Evolutionary conservation across 2,113 vertebrate species (phyloP), one percentile per base, ranked within the genome.

Genomic region (Mormyrus iriodes): DNA sequence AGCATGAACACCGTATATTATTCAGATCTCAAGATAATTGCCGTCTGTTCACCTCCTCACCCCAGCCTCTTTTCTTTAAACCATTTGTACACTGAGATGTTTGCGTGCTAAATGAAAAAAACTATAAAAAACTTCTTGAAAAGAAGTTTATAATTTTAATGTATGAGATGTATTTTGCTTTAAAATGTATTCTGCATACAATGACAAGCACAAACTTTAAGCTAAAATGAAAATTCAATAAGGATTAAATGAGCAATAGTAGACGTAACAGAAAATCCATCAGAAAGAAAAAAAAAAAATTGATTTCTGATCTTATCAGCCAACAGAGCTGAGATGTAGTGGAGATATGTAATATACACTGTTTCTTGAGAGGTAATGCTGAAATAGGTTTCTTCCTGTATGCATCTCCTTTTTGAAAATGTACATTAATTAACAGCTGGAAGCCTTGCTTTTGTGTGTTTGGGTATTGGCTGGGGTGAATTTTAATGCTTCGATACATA

Each of bases 381-480:
- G 39, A 79, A 79, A 79, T 39, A 19, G 10, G 44, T 49, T 10
- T 85, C 9, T 85, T 85, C 3, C 48, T 49, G 44, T 49, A 85
- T 85, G 73, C 31, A 19, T 83, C 35, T 49, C 55, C n/a, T 76
- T 24, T 31, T 44, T 82, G 69, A 88, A 73, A 49, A 15, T 35
- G 9, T 13, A 73, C n/a, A 27, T 85, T 21, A 27, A 31, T 86
- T 10, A 31, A 17, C 58, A 88, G 87, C 21, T 42, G 21, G 55
- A 69, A 69, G 39, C 58, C 44, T 21, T 4, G 42, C 39, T 58
- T 73, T 31, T 17, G 24, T n/a, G 24, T 19, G 90, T 89, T 90
- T 89, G 89, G 21, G 79, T 46, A 52, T 86, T 92, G 87, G 91
- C 83, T 90, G 85, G 89, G 88, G 65, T 65, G 82, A 90, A 39